phyloP scores from a whole-genome alignment of 2,888 invertebrate genomes.

The Resseliella maxima region DNA sequence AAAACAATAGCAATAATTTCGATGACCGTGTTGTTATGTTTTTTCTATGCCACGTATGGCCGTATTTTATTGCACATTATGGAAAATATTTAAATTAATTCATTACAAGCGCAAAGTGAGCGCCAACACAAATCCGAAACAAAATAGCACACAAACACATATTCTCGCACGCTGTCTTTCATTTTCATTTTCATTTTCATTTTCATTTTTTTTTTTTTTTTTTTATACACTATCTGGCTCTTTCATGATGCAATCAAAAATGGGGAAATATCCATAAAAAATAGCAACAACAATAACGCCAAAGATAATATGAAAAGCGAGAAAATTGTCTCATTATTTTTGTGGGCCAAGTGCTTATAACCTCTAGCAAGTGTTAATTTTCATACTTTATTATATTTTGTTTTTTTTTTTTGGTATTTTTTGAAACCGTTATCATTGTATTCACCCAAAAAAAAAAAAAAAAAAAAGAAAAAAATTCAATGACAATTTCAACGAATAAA shows the following conservation, averaged over 20 bases:
- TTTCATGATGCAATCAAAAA: not conserved
- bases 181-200: too few species aligned
- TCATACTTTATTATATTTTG: too few species aligned
- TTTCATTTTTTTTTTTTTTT: too few species aligned
- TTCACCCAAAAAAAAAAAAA: not conserved
- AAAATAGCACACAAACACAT: not conserved
- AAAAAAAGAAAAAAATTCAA: too few species aligned
- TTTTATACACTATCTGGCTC: too few species aligned
- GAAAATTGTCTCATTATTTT: conserved; percentile 43
- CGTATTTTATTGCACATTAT: conserved; percentile 40
- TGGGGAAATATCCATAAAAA: not conserved
- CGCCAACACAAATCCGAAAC: not conserved
- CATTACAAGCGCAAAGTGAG: not conserved
- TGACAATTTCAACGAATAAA: not conserved
- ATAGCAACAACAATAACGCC: not conserved
- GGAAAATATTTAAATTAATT: conserved; percentile 49
- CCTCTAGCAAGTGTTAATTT: not conserved
- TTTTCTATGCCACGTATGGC: conserved; percentile 11
- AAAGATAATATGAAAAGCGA: not conserved
- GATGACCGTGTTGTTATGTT: not conserved
- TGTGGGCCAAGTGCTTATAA: conserved; percentile 21
- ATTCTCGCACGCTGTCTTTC: too few species aligned
- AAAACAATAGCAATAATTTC: not conserved
- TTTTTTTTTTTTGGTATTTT: too few species aligned
- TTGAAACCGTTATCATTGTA: not conserved